Evolutionary conservation across 2,797 vertebrate genomes (phyloP).

Genomic region (Scleropages formosus): DNA sequence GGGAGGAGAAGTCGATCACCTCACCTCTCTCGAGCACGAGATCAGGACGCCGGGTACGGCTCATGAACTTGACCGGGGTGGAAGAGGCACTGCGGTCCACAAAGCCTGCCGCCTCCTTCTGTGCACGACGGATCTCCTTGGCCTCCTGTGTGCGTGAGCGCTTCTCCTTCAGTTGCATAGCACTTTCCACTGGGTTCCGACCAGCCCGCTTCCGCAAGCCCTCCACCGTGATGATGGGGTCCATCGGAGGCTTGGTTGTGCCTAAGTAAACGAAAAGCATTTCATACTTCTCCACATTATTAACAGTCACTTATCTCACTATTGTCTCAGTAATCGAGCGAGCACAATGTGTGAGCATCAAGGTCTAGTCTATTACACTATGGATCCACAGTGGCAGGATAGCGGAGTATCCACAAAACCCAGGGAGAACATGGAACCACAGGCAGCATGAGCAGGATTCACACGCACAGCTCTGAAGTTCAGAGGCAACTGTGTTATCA

Average conservation of each 20-base stretch:
- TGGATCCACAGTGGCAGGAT: no score
- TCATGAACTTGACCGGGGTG: conserved; percentile 80
- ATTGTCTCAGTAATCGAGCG: no score
- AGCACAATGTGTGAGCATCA: no score
- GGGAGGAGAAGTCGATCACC: conserved; percentile 91
- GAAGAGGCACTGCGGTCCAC: conserved; percentile 76
- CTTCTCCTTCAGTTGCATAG: conserved; percentile 96
- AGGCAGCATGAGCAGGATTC: no score
- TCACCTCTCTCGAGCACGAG: conserved; percentile 88
- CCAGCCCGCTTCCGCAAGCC: conserved; percentile 84
- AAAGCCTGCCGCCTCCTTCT: conserved; percentile 84
- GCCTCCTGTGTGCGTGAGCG: conserved; percentile 91
- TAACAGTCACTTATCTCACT: no score
- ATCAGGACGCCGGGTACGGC: conserved; percentile 72
- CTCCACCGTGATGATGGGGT: conserved; percentile 89
- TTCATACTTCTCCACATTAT: no score
- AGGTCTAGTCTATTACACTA: no score
- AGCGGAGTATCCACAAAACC: no score
- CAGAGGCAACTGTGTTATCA: no score
- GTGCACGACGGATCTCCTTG: conserved; percentile 91
- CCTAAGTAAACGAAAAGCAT: not conserved
- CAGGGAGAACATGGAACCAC: no score
- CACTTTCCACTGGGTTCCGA: conserved; percentile 86
- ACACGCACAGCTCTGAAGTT: no score
- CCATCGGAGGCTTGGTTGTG: conserved; percentile 72